Percentiles rank a stretch among this genome's conserved stretches.
Evolutionary conservation across 2,888 invertebrate genomes (phyloP).

Genomic region (Autographa gamma): DNA sequence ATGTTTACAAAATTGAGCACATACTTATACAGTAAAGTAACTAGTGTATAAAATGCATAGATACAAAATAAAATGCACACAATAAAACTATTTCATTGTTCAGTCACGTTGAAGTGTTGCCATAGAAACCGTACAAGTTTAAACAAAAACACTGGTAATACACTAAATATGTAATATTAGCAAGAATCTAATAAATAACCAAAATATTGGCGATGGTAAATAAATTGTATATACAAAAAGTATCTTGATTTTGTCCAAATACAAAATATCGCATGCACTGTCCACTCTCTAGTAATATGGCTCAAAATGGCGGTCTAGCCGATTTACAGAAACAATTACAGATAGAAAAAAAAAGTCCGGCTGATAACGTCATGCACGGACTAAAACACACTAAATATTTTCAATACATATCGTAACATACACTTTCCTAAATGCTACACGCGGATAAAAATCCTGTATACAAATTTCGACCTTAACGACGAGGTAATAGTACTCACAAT

Average conservation of each 20-base stretch:
- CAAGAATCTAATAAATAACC: constrained; percentile 55
- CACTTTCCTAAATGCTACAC: constrained; percentile 7
- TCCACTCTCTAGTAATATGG: constrained; percentile 51
- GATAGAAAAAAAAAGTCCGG: constrained; percentile 6
- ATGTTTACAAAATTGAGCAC: constrained; percentile 71
- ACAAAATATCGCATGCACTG: constrained; percentile 48
- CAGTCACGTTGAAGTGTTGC: constrained; percentile 59
- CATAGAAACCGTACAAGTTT: constrained; percentile 42
- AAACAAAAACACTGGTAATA: constrained; percentile 50
- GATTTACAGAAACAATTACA: constrained; percentile 21
- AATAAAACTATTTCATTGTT: constrained; percentile 59
- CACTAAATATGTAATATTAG: constrained; percentile 37
- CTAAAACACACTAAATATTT: constrained; percentile 2
- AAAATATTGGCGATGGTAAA: constrained; percentile 55
- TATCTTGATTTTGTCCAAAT: constrained; percentile 55
- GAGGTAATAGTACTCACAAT: neutral
- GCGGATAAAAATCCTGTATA: constrained; percentile 15
- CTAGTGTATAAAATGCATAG: constrained; percentile 70
- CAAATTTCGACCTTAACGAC: constrained; percentile 12
- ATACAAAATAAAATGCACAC: constrained; percentile 64
- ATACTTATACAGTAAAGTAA: constrained; percentile 66
- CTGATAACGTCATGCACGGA: neutral
- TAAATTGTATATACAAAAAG: constrained; percentile 55
- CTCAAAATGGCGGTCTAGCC: constrained; percentile 48
- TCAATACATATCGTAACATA: constrained; percentile 9